Evolutionary conservation across 2,113 vertebrate species (phyloP).

Genomic region (Rhadina sibilatrix): DNA sequence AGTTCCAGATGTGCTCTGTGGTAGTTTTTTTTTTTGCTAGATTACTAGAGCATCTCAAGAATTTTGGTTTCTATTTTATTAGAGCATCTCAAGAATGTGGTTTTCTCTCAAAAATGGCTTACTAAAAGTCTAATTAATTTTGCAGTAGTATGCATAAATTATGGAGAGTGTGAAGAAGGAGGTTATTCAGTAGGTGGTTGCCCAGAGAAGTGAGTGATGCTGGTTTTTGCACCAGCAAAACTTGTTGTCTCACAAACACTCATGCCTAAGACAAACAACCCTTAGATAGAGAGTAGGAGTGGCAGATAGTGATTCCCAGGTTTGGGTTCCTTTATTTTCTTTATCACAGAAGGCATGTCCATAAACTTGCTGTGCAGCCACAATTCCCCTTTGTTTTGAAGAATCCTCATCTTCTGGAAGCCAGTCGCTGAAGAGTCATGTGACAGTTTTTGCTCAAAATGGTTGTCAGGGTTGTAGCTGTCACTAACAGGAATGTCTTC

Average conservation of each 20-base stretch:
- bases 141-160: neutral
- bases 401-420: neutral
- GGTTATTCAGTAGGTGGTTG: neutral
- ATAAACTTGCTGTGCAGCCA: neutral
- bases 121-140: neutral
- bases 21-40: neutral
- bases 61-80: neutral
- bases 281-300: neutral
- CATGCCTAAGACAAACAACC: neutral
- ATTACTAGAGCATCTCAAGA: neutral
- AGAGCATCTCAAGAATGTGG: neutral
- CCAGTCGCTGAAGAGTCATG: rapidly evolving
- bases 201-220: neutral
- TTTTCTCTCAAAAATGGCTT: neutral
- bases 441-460: neutral
- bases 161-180: neutral
- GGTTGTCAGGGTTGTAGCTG: neutral
- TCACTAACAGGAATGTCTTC: neutral
- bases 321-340: neutral
- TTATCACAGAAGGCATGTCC: neutral
- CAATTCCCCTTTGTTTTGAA: neutral
- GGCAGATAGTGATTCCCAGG: neutral
- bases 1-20: neutral
- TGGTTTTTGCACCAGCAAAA: neutral
- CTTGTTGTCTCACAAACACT: neutral